These are phyloP conservation scores for Caenorhabditis auriculariae DNA, from an alignment of 2,888 invertebrate genomes.

Conservation along the genomic window DNA sequence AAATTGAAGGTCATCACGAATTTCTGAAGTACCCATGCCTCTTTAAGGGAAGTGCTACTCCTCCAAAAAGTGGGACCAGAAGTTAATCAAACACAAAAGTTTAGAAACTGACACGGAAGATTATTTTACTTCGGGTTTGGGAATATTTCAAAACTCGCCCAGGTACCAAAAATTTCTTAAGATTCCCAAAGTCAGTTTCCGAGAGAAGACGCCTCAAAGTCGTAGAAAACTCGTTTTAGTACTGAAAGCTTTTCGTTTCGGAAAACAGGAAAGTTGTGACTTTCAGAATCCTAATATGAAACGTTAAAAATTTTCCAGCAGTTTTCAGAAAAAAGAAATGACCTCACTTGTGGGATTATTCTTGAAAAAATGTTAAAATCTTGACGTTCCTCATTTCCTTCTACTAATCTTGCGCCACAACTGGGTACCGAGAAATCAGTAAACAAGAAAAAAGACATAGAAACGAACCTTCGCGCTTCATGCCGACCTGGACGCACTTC, in stretches of 20 bases:
- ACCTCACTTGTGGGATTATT: background rate
- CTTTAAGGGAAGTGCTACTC: too few species aligned
- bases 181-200: background rate
- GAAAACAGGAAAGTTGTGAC: background rate
- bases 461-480: slow-evolving; percentile 58
- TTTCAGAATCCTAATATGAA: too few species aligned
- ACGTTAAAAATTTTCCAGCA: too few species aligned
- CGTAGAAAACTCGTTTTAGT: too few species aligned
- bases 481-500: slow-evolving; percentile 60
- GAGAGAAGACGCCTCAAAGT: too few species aligned
- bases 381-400: too few species aligned
- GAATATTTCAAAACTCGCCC: background rate
- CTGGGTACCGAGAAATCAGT: background rate
- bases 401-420: background rate
- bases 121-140: too few species aligned
- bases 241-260: too few species aligned
- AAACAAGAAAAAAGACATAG: background rate
- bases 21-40: too few species aligned
- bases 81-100: too few species aligned
- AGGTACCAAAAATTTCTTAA: background rate
- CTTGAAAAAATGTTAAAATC: background rate
- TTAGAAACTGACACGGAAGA: background rate
- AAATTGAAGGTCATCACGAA: too few species aligned
- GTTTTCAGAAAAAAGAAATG: background rate
- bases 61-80: too few species aligned